phyloP scores from a whole-genome alignment of 1,140 invertebrate genomes.

The Oncopodura yosiiana region DNA sequence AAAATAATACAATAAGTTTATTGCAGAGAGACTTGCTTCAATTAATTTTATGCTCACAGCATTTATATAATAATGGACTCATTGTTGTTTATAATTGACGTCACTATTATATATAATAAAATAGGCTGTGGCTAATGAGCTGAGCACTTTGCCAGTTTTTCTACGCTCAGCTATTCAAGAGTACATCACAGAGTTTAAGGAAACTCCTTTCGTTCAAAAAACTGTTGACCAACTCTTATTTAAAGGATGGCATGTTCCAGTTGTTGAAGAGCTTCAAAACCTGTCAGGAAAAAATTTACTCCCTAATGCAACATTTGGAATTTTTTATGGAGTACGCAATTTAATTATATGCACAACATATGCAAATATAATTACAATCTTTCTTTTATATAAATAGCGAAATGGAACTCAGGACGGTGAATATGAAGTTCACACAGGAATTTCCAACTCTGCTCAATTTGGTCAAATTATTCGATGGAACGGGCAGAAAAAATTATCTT shows the following conservation, averaged over 20 bases:
- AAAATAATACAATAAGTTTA: too few species aligned
- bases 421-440: constrained; percentile 56
- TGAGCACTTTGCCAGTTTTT: too few species aligned
- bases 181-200: constrained; percentile 17
- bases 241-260: constrained; percentile 6
- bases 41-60: too few species aligned
- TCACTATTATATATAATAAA: too few species aligned
- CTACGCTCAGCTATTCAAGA: too few species aligned
- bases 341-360: neutral
- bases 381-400: neutral
- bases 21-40: too few species aligned
- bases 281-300: neutral
- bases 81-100: too few species aligned
- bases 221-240: constrained; percentile 9
- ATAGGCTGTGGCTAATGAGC: too few species aligned
- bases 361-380: neutral
- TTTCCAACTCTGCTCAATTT: constrained; percentile 54
- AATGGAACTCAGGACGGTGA: constrained; percentile 38
- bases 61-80: too few species aligned
- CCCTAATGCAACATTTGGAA: constrained; percentile 1
- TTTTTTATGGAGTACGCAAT: constrained; percentile 5
- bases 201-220: constrained; percentile 4
- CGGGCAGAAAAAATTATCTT: constrained; percentile 45
- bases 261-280: constrained; percentile 11
- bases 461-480: constrained; percentile 53